Conservation (phyloP, 2,797 vertebrate genomes). For the Vultur gryphus region DNA sequence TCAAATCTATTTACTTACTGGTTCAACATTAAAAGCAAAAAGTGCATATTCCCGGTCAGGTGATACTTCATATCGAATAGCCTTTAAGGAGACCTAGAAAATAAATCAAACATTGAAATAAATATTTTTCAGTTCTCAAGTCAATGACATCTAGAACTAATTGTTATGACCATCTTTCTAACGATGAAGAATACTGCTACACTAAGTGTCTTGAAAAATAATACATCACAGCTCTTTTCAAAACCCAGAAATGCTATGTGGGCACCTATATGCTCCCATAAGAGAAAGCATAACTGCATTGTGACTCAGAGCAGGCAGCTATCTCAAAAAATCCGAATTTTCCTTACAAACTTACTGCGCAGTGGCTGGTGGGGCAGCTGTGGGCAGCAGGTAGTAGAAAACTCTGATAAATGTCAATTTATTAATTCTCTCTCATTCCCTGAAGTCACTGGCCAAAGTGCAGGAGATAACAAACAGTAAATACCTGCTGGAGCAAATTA, state of each 20-base stretch:
- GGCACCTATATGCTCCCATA: neutral
- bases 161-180: neutral
- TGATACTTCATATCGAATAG: constrained; percentile 88
- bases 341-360: neutral
- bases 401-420: neutral
- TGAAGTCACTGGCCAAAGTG: neutral
- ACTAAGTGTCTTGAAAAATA: neutral
- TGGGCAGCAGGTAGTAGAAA: neutral
- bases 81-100: constrained; percentile 84
- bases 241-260: neutral
- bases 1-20: constrained; percentile 77
- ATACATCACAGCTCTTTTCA: neutral
- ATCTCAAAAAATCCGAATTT: neutral
- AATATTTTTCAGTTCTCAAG: neutral
- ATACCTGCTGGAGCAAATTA: neutral
- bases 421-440: neutral
- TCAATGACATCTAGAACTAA: neutral
- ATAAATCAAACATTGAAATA: neutral
- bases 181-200: neutral
- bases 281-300: neutral
- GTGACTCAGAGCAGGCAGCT: neutral
- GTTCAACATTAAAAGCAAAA: constrained; percentile 87
- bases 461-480: neutral
- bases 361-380: neutral
- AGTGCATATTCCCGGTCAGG: constrained; percentile 89